Evolutionary conservation across 2,113 vertebrate genomes (phyloP), one percentile per base, ranked within the genome.

Genomic region (Psephotus haematonotus): DNA sequence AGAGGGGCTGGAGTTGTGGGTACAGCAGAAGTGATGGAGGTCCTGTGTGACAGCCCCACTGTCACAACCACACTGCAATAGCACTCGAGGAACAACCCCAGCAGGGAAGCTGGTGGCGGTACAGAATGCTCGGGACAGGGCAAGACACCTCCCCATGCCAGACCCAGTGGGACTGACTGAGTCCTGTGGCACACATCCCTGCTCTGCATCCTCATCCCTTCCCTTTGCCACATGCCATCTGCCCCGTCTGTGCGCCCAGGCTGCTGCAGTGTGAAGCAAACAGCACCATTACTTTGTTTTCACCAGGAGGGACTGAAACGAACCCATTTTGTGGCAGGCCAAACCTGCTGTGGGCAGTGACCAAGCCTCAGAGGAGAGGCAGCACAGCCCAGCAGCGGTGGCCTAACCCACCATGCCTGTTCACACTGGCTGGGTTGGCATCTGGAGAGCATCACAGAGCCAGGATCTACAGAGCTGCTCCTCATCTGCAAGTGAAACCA

Each of bases 381-480:
- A 5, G 70, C 62, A 37, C 41, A 39, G 53, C 28, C 1, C n/a
- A 37, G 63, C 1, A 2, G 63, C 1, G 0, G 41, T 52, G 64
- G 79, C 60, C 70, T 25, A 2, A 39, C 5, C 29, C 10, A 2
- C 24, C 33, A 13, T 22, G 20, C 7, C 49, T 4, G 0, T 5
- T n/a, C 79, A 6, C 59, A 47, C 15, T 2, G 0, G 35, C 33
- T 4, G 1, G 1, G 0, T 8, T 19, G 22, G 18, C 55, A 53
- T 4, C 65, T 3, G 1, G 59, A 39, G 47, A 63, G n/a, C 72
- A 11, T 4, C 1, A 0, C 41, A 59, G 71, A 49, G 88, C 76
- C 64, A 23, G 81, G 46, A 41, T 27, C 10, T 8, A 9, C 1
- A 1, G 57, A 59, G 57, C 83, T 2, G 33, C 47, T 74, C 18